Percentiles rank a stretch among this genome's conserved stretches.
These are phyloP conservation scores for Lynx canadensis DNA, from an alignment of 2,113 vertebrate genomes.

Conservation along the genomic window DNA sequence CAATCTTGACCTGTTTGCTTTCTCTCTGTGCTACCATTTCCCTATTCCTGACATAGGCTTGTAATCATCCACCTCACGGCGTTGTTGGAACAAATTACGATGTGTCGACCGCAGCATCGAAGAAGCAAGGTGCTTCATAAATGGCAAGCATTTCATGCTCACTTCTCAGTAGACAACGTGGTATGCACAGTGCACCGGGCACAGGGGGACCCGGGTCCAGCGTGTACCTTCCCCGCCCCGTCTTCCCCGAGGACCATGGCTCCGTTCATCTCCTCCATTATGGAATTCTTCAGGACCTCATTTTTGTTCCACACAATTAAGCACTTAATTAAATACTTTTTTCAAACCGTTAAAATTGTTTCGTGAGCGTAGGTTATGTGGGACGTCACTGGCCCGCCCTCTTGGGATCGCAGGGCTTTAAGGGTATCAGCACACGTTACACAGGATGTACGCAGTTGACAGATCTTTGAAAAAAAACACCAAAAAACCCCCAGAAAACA, in stretches of 20 bases:
- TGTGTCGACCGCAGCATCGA: neutral
- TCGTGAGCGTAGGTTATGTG: neutral
- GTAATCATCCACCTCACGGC: neutral
- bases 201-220: fast-evolving
- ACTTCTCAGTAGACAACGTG: fast-evolving
- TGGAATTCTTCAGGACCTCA: fast-evolving
- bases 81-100: neutral
- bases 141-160: neutral
- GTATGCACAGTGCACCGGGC: no score
- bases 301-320: neutral
- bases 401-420: neutral
- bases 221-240: fast-evolving
- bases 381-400: fast-evolving
- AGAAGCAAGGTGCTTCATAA: neutral
- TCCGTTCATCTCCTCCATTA: neutral
- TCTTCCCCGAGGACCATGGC: fast-evolving
- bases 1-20: neutral
- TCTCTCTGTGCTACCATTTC: neutral
- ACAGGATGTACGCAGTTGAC: neutral
- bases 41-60: neutral
- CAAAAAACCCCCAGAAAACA: no score
- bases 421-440: fast-evolving
- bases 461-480: neutral
- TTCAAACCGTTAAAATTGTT: neutral
- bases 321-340: neutral